Percentiles rank a stretch among this genome's conserved stretches.
phyloP scores from a whole-genome alignment of 2,797 vertebrate genomes.

The Anguilla megastoma region DNA sequence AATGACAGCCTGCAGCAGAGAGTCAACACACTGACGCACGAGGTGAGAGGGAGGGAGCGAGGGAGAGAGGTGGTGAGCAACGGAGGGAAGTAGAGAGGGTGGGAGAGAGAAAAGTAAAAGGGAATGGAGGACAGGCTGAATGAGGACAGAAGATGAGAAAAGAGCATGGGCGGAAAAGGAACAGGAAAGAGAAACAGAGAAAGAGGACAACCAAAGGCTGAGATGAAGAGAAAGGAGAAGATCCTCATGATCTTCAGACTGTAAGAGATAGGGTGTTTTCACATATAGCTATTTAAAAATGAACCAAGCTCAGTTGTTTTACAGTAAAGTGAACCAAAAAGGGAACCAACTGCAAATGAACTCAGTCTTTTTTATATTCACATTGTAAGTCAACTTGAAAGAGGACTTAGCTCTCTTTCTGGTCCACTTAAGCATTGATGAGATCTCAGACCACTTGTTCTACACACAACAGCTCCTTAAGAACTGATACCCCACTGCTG shows the following conservation, averaged over 20 bases:
- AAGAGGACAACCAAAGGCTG: slow-evolving; percentile 15
- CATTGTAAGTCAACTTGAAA: no score
- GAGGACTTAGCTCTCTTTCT: no score
- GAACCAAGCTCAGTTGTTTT: no score
- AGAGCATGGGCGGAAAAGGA: neutral
- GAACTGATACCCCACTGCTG: no score
- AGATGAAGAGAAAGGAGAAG: neutral
- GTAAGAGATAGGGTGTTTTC: no score
- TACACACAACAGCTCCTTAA: no score
- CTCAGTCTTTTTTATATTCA: no score
- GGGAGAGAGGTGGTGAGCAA: neutral
- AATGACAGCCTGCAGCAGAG: slow-evolving; percentile 89
- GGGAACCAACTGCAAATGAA: no score
- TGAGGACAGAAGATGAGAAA: neutral
- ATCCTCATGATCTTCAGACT: neutral
- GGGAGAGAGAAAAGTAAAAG: neutral
- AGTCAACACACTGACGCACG: slow-evolving; percentile 89
- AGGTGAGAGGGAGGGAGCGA: slow-evolving; percentile 73
- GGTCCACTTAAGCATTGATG: no score
- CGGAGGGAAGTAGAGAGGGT: slow-evolving; percentile 39
- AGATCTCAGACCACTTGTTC: no score
- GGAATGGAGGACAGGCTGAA: neutral
- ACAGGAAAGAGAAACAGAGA: slow-evolving; percentile 16
- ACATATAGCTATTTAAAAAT: no score
- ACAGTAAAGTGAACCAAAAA: no score